Percentiles rank a stretch among this genome's conserved stretches.
These are phyloP conservation scores for Tragelaphus oryx DNA, from an alignment of 2,797 vertebrate genomes.

Conservation along the genomic window DNA sequence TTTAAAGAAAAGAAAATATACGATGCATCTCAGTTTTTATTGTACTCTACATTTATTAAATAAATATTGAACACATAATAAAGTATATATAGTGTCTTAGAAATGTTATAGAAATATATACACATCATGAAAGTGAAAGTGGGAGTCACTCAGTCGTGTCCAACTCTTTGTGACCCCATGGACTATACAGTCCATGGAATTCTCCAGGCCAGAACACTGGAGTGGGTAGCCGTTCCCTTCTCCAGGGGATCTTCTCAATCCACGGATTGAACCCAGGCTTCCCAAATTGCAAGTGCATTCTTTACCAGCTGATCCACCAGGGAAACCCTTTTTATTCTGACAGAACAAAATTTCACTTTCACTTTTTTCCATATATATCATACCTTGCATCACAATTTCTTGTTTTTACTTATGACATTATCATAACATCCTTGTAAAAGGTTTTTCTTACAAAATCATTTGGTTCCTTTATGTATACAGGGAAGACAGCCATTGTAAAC, in stretches of 20 bases:
- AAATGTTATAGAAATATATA: not conserved
- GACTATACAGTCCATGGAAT: not conserved
- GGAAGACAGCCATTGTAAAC: not conserved
- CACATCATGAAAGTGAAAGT: not conserved
- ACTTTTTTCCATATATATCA: not conserved
- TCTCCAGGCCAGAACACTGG: not conserved
- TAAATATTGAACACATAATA: not conserved
- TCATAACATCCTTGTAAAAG: not conserved
- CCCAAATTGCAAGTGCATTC: accelerated
- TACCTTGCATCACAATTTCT: not conserved
- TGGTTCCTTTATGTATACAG: not conserved
- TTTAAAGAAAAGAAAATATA: not conserved
- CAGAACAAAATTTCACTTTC: not conserved
- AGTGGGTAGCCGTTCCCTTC: too few species aligned
- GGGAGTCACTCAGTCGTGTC: not conserved
- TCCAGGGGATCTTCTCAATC: not conserved
- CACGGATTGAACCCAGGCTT: not conserved
- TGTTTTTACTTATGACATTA: not conserved
- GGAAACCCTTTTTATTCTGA: not conserved
- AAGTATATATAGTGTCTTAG: not conserved
- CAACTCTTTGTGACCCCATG: not conserved
- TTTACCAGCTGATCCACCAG: not conserved
- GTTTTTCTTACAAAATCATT: not conserved
- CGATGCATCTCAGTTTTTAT: not conserved
- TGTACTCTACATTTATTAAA: not conserved